Base-by-base conservation (phyloP, 2,888 invertebrate species). In the Agrochola circellaris region DNA sequence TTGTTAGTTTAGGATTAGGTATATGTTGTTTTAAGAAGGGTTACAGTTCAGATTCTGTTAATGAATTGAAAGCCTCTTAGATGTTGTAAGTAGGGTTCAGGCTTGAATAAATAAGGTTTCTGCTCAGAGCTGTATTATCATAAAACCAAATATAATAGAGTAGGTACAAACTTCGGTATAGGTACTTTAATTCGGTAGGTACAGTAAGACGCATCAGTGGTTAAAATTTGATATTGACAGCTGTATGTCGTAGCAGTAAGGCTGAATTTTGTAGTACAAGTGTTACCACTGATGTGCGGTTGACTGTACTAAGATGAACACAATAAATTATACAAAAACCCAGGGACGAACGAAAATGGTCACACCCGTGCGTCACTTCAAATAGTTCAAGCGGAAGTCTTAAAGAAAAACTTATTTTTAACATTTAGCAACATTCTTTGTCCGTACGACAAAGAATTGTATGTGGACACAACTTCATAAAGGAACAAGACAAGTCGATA, bases 51-150 rank as follows among this genome's bases (percentile, higher is more conserved):
- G 66, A 58, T 80, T 69, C 38, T 45, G 30, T 7, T 84, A 79
- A 80, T 84, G 56, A 82, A 77, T 60, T 68, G 67, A 73, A 79
- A 84, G 61, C 60, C 56, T 61, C 26, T 79, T 66, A 83, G 60
- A 72, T 23, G 61, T 64, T 51, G 62, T 64, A 74, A 56, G 62
- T 62, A 67, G 34, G 73, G 34, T 58, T 45, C 13, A 15, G 7
- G 13, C 42, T 23, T 74, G 56, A 80, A 80, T 79, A 67, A 84
- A 45, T 80, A 45, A 72, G 42, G 48, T 70, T 42, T 58, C 13
- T 17, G 23, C 34, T 68, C 15, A 54, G 64, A 30, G 26, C 38
- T n/a, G 20, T 60, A 68, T 58, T 34, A 62, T 26, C n/a, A 62
- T 56, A 26, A 11, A 60, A 73, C 64, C 11, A 20, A 68, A 79